A percentile compares a stretch with the other conserved stretches of the same genome.
phyloP scores from a whole-genome alignment of 2,888 invertebrate species.

The Andrena fulva region DNA sequence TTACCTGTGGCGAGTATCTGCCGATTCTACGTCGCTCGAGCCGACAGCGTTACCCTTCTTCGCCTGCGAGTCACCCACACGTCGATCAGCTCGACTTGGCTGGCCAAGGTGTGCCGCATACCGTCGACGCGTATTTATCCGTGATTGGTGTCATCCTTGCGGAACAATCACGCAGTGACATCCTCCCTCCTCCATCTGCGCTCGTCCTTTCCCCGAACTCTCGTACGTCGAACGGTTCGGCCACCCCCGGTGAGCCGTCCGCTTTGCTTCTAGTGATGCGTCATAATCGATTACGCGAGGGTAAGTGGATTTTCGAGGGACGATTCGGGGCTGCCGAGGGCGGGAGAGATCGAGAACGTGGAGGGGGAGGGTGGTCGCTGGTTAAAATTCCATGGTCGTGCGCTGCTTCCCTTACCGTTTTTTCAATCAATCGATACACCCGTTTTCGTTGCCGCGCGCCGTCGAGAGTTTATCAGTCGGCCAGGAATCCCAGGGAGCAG shows the following conservation, averaged over 20 bases:
- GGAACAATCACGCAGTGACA: constrained; percentile 11
- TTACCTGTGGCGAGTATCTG: too few relatives aligned
- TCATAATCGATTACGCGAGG: constrained; percentile 71
- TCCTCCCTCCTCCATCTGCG: background rate
- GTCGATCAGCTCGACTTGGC: too few relatives aligned
- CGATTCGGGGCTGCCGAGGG: constrained; percentile 51
- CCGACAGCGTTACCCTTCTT: too few relatives aligned
- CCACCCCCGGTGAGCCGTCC: constrained; percentile 28
- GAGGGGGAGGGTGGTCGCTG: background rate
- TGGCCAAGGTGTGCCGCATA: background rate
- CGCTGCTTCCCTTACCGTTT: background rate
- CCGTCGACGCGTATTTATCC: background rate
- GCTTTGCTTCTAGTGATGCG: constrained; percentile 66
- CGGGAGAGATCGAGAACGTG: constrained; percentile 19
- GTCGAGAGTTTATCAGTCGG: constrained; percentile 12
- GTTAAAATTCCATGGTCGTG: background rate
- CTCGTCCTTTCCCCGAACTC: constrained; percentile 4
- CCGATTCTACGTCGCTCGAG: too few relatives aligned
- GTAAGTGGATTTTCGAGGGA: constrained; percentile 71
- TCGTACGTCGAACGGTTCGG: constrained; percentile 14
- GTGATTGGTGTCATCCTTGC: background rate
- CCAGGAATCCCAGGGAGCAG: background rate
- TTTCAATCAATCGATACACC: constrained; percentile 7
- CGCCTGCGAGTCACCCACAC: too few relatives aligned
- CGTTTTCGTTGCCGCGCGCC: background rate